A percentile compares a stretch with the other conserved stretches of the same genome.
These are phyloP conservation scores for Cheilosia urbana DNA, from an alignment of 2,888 invertebrate species.

Conservation along the genomic window DNA sequence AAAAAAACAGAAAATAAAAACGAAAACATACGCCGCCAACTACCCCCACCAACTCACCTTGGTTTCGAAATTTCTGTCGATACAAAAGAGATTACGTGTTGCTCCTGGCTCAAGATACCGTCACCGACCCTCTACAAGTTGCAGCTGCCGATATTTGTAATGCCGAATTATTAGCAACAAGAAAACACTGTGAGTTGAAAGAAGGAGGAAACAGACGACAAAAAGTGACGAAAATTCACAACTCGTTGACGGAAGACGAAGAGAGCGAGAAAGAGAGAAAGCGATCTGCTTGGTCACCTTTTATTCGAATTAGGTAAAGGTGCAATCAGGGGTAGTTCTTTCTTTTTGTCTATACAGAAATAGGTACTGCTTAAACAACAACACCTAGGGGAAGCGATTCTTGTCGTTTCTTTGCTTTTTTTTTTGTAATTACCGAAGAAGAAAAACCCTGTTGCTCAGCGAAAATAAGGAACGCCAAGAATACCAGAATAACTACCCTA, in stretches of 20 bases:
- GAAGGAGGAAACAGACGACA: conserved; percentile 19
- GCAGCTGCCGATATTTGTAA: conserved; percentile 59
- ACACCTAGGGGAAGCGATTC: conserved; percentile 34
- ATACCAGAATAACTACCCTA: conserved; percentile 29
- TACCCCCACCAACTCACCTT: conserved; percentile 40
- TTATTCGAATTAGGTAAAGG: conserved; percentile 58
- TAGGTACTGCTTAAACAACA: conserved; percentile 30
- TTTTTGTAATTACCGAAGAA: not conserved
- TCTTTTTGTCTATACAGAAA: conserved; percentile 42
- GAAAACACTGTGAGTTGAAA: conserved; percentile 36
- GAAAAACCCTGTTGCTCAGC: conserved; percentile 46
- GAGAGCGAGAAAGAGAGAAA: conserved; percentile 9
- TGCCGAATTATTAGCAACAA: conserved; percentile 51
- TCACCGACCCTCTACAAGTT: conserved; percentile 38
- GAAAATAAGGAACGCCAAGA: conserved; percentile 11
- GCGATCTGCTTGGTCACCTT: conserved; percentile 32
- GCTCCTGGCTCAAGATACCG: conserved; percentile 30
- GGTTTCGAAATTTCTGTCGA: conserved; percentile 43
- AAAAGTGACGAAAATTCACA: conserved; percentile 14
- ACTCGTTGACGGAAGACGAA: not conserved
- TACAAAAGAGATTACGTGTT: conserved; percentile 70
- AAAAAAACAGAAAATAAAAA: not conserved
- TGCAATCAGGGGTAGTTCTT: conserved; percentile 66
- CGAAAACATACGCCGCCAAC: not conserved
- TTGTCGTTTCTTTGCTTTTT: not conserved